phyloP scores from a whole-genome alignment of 2,888 invertebrate species.

The Craniophora ligustri region DNA sequence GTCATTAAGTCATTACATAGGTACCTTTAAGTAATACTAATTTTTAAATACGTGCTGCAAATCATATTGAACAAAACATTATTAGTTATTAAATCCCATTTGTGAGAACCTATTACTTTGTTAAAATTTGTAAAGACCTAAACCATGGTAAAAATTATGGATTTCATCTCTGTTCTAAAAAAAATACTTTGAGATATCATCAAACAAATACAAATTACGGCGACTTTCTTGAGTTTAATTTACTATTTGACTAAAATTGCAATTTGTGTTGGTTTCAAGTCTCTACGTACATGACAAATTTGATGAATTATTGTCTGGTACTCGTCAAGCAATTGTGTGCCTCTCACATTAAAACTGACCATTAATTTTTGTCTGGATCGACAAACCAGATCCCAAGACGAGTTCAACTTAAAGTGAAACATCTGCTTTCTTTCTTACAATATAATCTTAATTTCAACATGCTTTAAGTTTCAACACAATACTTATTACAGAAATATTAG shows the following conservation, averaged over 20 bases:
- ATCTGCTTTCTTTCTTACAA: constrained; percentile 32
- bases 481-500: constrained; percentile 41
- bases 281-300: background rate
- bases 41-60: too few relatives aligned
- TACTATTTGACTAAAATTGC: background rate
- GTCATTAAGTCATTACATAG: too few relatives aligned
- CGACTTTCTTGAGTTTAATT: too few relatives aligned
- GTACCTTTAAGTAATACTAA: too few relatives aligned
- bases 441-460: constrained; percentile 18
- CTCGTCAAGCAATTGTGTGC: background rate
- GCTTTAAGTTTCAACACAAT: constrained; percentile 23
- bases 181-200: too few relatives aligned
- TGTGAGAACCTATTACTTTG: too few relatives aligned
- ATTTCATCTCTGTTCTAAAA: too few relatives aligned
- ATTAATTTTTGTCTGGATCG: constrained; percentile 3
- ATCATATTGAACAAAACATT: too few relatives aligned
- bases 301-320: background rate
- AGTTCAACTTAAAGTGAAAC: constrained; percentile 20
- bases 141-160: too few relatives aligned
- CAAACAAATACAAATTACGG: too few relatives aligned
- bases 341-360: background rate
- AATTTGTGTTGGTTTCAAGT: background rate
- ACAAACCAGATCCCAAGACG: constrained; percentile 24
- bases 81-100: too few relatives aligned
- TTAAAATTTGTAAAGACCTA: too few relatives aligned